phyloP scores from a whole-genome alignment of 2,797 vertebrate species.

The Tiaroga cobitis region DNA sequence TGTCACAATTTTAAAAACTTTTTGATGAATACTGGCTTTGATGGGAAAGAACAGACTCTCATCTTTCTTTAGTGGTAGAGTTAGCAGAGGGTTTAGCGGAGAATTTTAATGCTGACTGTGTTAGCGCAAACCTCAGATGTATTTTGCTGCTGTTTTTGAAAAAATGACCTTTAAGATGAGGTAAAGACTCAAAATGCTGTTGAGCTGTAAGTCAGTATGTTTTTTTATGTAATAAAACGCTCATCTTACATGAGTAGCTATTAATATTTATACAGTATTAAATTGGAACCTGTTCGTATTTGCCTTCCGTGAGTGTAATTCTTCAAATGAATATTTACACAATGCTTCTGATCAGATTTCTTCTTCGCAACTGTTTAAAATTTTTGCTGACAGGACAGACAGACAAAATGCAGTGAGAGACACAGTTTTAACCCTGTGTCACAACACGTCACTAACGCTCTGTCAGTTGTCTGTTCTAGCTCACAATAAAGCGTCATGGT shows the following conservation, averaged over 20 bases:
- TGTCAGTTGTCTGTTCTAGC: constrained; percentile 9
- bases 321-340: neutral
- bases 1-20: constrained; percentile 37
- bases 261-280: neutral
- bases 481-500: neutral
- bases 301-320: neutral
- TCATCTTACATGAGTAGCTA: neutral
- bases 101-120: neutral
- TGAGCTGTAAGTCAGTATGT: neutral
- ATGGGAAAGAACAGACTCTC: constrained; percentile 29
- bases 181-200: neutral
- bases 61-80: constrained; percentile 16
- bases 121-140: neutral
- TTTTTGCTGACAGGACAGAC: neutral
- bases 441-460: constrained; percentile 12
- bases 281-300: neutral
- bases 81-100: too few species aligned
- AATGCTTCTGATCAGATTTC: neutral
- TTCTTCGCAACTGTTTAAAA: neutral
- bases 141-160: neutral
- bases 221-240: neutral
- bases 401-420: neutral
- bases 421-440: neutral
- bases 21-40: constrained; percentile 49
- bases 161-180: neutral